Evolutionary conservation across 1,140 invertebrate species (phyloP).

Genomic region (Lasaia peninsularis): DNA sequence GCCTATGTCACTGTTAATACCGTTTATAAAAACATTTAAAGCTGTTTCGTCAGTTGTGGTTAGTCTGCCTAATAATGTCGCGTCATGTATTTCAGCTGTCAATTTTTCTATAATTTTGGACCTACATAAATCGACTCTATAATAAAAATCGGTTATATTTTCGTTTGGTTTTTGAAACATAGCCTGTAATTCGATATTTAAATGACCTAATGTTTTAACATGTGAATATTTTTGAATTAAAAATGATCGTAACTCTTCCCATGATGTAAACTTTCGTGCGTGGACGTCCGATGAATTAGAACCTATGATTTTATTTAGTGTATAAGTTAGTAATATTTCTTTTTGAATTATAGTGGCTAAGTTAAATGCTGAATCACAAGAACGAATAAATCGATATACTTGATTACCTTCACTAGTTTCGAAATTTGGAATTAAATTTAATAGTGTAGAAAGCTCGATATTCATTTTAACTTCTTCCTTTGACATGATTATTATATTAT

Average conservation of each 20-base stretch:
- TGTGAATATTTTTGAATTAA: constrained; percentile 3
- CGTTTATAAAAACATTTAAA: constrained; percentile 22
- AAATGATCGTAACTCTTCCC: neutral
- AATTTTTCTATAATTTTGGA: constrained; percentile 30
- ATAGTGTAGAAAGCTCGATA: neutral
- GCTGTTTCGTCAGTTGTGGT: constrained; percentile 23
- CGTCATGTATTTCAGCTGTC: constrained; percentile 20
- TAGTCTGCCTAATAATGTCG: constrained; percentile 14
- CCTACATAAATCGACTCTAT: constrained; percentile 18
- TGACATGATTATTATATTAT: neutral
- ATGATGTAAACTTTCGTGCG: neutral
- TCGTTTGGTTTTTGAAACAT: constrained; percentile 25
- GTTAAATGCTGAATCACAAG: neutral
- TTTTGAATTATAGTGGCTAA: neutral
- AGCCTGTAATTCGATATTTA: constrained; percentile 24
- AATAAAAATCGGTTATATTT: constrained; percentile 21
- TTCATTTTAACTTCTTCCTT: neutral
- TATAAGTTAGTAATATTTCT: neutral
- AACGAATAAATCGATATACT: neutral
- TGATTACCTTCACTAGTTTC: neutral
- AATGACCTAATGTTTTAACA: constrained; percentile 20
- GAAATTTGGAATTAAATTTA: neutral
- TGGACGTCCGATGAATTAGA: neutral
- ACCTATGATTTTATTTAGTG: neutral
- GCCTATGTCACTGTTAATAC: constrained; percentile 21